Percentiles rank a stretch among this genome's conserved stretches.
Evolutionary conservation across 2,888 invertebrate genomes (phyloP).

Genomic region (Diarsia mendica): DNA sequence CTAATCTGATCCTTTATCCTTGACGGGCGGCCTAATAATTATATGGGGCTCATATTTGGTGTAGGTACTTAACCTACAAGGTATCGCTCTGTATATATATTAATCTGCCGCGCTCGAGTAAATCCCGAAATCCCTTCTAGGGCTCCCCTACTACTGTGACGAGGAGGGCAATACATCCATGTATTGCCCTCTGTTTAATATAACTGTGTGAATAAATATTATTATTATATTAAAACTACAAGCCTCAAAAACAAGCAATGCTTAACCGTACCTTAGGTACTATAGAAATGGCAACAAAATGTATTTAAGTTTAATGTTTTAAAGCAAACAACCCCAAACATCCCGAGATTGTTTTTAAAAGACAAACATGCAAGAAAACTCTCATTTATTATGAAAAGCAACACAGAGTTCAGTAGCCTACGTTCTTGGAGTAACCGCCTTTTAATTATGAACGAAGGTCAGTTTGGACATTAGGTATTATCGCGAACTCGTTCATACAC

Average conservation of each 20-base stretch:
- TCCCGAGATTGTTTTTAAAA: neutral
- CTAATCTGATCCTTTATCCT: no score
- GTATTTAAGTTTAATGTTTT: neutral
- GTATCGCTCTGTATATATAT: no score
- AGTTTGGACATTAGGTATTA: constrained; percentile 40
- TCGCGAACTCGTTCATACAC: constrained; percentile 48
- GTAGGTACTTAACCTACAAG: no score
- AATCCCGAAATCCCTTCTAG: no score
- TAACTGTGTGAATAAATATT: no score
- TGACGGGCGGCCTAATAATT: no score
- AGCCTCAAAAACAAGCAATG: neutral
- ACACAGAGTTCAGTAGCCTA: constrained; percentile 36
- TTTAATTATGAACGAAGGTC: constrained; percentile 48
- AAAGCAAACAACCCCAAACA: neutral
- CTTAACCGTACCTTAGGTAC: neutral
- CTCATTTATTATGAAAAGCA: constrained; percentile 32
- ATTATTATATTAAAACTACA: no score
- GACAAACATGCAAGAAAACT: neutral
- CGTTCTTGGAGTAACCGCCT: constrained; percentile 40
- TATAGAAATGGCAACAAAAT: neutral
- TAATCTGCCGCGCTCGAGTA: no score
- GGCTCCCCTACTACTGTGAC: no score
- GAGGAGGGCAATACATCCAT: no score
- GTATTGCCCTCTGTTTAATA: no score
- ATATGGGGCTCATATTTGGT: no score